Evolutionary conservation across 2,888 invertebrate species (phyloP), one percentile per base, ranked within the genome.

Genomic region (Glaucopsyche alexis): DNA sequence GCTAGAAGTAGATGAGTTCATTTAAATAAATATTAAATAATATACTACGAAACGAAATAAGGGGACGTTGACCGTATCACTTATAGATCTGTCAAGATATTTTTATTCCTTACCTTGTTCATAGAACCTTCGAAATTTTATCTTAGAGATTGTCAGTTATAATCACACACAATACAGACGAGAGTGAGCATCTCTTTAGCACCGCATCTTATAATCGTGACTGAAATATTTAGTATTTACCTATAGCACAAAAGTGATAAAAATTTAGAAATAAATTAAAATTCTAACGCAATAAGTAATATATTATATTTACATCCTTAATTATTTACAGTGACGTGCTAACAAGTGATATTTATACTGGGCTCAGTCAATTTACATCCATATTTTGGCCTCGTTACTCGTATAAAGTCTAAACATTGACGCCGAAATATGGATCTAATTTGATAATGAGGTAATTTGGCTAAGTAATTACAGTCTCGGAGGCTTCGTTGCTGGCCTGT

Each of bases 401-500:
- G 13, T 45, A 19, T 19, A 67, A 65, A 47, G 19, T 42, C 16
- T 19, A 19, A 65, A 55, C 71, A 75, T 73, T 72, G 38, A 75
- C 74, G 60, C 29, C 29, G 3, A 55, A 19, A 19, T 9, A 73
- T 72, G 14, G 70, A 72, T 73, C 47, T 40, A 40, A 13, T 47
- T n/a, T 70, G 72, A 74, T 72, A 74, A 75, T 29, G 75, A 72
- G 74, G 66, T 45, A 66, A 69, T 76, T 74, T 75, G 73, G 49
- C 52, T 73, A 75, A 65, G 60, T 77, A 76, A 60, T 81, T 80
- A 89, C 76, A 85, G 71, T 77, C 83, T 86, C 75, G 90, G 90
- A 11, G 88, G 88, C 74, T 86, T 88, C 4, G 81, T 87, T 50
- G 80, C 82, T 14, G 87, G 83, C 73, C 83, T 83, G 40, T 79